phyloP scores from a whole-genome alignment of 2,888 invertebrate genomes.

The Troglohyphantes excavatus region DNA sequence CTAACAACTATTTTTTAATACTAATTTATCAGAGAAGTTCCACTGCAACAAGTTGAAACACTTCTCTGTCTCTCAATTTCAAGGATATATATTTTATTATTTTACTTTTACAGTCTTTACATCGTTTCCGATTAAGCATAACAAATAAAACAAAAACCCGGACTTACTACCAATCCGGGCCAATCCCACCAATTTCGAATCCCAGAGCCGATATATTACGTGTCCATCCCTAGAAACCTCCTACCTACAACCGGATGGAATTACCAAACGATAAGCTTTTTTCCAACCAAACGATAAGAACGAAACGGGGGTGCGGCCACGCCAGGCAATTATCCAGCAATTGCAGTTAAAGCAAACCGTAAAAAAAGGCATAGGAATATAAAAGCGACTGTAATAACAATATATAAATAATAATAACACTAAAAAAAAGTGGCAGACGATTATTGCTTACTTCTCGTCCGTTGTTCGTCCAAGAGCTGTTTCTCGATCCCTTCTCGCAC shows the following conservation, averaged over 20 bases:
- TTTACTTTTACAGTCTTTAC: background rate
- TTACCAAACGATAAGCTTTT: slow-evolving; percentile 25
- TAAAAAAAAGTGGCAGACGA: slow-evolving; percentile 42
- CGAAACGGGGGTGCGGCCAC: slow-evolving; percentile 50
- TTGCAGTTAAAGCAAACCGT: slow-evolving; percentile 53
- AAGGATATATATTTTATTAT: background rate
- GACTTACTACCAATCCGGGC: slow-evolving; percentile 42
- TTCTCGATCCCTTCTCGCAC: slow-evolving; percentile 96
- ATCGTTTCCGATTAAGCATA: background rate
- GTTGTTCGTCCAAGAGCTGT: slow-evolving; percentile 95
- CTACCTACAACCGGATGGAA: slow-evolving; percentile 51
- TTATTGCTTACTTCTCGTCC: slow-evolving; percentile 92
- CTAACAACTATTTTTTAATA: too few species aligned
- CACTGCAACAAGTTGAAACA: too few species aligned
- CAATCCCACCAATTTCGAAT: slow-evolving; percentile 69
- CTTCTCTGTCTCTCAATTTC: too few species aligned
- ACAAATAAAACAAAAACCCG: slow-evolving; percentile 12
- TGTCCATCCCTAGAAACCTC: slow-evolving; percentile 30
- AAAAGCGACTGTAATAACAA: slow-evolving; percentile 40
- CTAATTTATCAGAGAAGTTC: too few species aligned
- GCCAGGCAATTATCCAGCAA: slow-evolving; percentile 61
- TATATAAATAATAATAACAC: slow-evolving; percentile 41
- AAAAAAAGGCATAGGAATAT: slow-evolving; percentile 24
- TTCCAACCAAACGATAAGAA: slow-evolving; percentile 42
- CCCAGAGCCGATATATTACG: slow-evolving; percentile 33